Conservation (phyloP, 2,797 vertebrate species). For the Myotis myotis region DNA sequence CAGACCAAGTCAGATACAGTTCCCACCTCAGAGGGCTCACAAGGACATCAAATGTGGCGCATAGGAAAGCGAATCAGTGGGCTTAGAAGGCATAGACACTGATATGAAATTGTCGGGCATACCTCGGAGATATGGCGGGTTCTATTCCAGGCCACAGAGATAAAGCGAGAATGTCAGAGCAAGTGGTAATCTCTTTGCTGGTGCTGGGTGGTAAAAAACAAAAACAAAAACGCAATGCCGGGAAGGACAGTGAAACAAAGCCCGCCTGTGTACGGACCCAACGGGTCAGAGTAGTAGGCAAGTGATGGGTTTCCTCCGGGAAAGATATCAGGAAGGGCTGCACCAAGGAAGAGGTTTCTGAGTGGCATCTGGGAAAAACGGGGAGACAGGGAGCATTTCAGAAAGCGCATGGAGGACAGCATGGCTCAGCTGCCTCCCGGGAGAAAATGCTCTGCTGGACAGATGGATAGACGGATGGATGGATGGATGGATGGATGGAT, state of each 20-base stretch:
- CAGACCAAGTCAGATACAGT: background rate
- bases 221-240: too few species aligned
- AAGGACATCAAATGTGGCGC: background rate
- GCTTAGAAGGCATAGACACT: background rate
- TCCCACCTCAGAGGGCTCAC: background rate
- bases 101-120: background rate
- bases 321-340: background rate
- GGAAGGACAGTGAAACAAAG: too few species aligned
- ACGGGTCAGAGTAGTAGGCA: background rate
- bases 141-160: background rate
- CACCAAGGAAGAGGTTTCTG: background rate
- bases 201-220: too few species aligned
- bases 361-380: background rate
- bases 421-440: background rate
- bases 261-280: background rate
- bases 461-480: too few species aligned
- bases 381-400: background rate
- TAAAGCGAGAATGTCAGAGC: background rate
- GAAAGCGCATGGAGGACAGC: background rate
- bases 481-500: background rate
- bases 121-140: background rate
- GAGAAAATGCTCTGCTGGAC: background rate
- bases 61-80: background rate
- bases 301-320: background rate
- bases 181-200: too few species aligned